Evolutionary conservation across 2,113 vertebrate species (phyloP).

Genomic region (Rhea pennata): DNA sequence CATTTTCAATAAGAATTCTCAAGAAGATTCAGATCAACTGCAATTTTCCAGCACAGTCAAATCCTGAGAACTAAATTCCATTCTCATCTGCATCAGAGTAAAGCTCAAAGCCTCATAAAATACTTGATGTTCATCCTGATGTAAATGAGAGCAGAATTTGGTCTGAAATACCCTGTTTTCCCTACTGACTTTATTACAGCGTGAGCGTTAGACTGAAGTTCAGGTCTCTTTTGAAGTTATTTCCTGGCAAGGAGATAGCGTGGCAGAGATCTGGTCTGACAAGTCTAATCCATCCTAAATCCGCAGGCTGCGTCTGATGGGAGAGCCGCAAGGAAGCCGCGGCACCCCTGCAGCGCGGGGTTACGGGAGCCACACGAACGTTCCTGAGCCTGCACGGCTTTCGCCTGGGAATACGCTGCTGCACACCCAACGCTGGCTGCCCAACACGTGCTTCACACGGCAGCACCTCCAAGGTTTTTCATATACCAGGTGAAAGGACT

Average conservation of each 20-base stretch:
- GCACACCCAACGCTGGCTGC: not conserved
- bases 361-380: not conserved
- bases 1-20: not conserved
- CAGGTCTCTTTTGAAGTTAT: not conserved
- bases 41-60: not conserved
- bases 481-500: not conserved
- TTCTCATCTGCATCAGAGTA: not conserved
- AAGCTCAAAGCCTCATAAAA: slow-evolving; percentile 20
- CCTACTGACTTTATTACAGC: slow-evolving; percentile 8
- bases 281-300: not conserved
- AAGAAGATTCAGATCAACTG: not conserved
- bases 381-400: not conserved
- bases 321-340: not conserved
- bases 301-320: not conserved
- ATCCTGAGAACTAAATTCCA: not conserved
- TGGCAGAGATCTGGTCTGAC: not conserved
- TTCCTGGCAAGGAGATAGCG: not conserved
- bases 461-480: not conserved
- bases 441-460: not conserved
- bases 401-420: not conserved
- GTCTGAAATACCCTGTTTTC: not conserved
- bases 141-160: slow-evolving; percentile 16
- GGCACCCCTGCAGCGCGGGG: not conserved
- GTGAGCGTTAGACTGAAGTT: not conserved
- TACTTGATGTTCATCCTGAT: slow-evolving; percentile 10